Conservation (phyloP, 2,888 invertebrate species). For the Melanophora roralis region DNA sequence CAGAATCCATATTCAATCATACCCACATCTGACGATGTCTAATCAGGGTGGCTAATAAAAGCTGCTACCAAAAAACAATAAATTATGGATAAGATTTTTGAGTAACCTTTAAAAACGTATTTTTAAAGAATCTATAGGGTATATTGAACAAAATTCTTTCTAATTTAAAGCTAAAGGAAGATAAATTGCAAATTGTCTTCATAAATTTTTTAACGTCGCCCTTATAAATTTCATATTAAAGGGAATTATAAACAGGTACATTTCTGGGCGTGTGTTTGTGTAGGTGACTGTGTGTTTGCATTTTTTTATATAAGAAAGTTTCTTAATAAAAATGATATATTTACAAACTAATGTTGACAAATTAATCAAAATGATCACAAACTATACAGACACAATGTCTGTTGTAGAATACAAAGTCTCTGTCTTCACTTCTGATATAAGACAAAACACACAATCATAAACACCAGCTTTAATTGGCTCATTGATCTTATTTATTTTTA, state of each 20-base stretch:
- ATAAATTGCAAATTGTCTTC: slow-evolving; percentile 13
- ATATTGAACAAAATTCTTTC: slow-evolving; percentile 30
- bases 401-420: not conserved
- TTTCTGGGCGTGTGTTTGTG: not conserved
- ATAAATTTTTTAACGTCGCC: not conserved
- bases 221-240: too few species aligned
- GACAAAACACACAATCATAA: too few species aligned
- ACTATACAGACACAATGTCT: not conserved
- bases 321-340: slow-evolving; percentile 22
- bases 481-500: not conserved
- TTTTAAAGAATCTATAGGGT: not conserved
- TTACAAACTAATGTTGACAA: slow-evolving; percentile 44
- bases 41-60: too few species aligned
- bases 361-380: slow-evolving; percentile 34
- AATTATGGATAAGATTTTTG: too few species aligned
- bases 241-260: too few species aligned
- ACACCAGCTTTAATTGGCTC: too few species aligned
- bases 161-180: not conserved
- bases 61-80: too few species aligned
- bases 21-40: too few species aligned
- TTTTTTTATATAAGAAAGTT: too few species aligned
- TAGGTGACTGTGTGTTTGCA: too few species aligned
- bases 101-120: too few species aligned
- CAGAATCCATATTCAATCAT: too few species aligned
- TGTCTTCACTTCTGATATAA: not conserved